Evolutionary conservation across 2,888 invertebrate genomes (phyloP).

Genomic region (Cephus rjabovi): DNA sequence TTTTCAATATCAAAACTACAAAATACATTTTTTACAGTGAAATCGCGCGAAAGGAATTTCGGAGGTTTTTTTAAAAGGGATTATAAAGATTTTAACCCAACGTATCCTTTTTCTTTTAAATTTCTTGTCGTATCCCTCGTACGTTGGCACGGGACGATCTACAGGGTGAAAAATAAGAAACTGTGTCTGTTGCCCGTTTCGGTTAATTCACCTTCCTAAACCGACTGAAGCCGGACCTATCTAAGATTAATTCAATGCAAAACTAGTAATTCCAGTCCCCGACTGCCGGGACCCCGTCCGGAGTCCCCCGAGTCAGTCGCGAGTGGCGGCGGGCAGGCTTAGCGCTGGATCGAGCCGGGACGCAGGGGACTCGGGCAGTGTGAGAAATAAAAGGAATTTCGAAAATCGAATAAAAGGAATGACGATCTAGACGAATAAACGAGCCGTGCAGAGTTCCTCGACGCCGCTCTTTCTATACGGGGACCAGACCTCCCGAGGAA

Average conservation of each 20-base stretch:
- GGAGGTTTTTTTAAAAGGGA: not conserved
- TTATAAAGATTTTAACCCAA: not conserved
- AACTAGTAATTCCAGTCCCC: slow-evolving; percentile 12
- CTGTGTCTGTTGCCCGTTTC: not conserved
- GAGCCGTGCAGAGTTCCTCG: not conserved
- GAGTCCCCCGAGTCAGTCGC: not conserved
- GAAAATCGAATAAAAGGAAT: slow-evolving; percentile 5
- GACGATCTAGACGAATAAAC: slow-evolving; percentile 13
- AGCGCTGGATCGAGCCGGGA: not conserved
- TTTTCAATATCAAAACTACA: not conserved
- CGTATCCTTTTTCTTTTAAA: not conserved
- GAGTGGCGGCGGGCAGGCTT: not conserved
- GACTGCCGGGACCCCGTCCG: not conserved
- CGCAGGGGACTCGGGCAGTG: slow-evolving; percentile 3
- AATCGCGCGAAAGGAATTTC: not conserved
- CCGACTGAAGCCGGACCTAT: not conserved
- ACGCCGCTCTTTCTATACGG: not conserved
- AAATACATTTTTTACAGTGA: not conserved
- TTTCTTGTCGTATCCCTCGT: not conserved
- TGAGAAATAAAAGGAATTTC: slow-evolving; percentile 12
- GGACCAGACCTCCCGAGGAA: not conserved
- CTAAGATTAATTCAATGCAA: slow-evolving; percentile 12
- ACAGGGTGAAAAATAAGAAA: not conserved
- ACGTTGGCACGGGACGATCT: too few species aligned
- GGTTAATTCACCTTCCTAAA: not conserved